These are phyloP conservation scores for Psophia crepitans DNA, from an alignment of 2,113 vertebrate species.

Conservation along the genomic window DNA sequence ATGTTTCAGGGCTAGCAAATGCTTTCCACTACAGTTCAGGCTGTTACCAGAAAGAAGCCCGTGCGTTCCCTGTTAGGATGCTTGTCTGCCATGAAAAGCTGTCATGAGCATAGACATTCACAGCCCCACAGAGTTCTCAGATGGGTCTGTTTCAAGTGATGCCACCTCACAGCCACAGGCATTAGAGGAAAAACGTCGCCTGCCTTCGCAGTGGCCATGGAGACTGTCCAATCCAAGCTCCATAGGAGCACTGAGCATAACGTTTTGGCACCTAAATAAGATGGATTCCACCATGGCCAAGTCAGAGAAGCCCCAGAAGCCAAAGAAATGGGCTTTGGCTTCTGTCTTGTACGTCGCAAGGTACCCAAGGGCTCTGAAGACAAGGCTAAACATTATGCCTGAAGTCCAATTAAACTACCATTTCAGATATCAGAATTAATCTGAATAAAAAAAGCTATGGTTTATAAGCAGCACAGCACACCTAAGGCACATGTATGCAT, in stretches of 20 bases:
- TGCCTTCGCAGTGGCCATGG: constrained; percentile 47
- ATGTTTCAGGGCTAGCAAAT: constrained; percentile 50
- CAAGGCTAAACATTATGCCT: constrained; percentile 68
- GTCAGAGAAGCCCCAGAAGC: constrained; percentile 19
- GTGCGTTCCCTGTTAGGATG: neutral
- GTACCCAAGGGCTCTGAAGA: constrained; percentile 60
- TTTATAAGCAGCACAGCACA: constrained; percentile 73
- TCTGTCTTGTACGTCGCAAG: neutral
- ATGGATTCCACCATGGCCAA: constrained; percentile 41
- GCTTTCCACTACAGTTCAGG: constrained; percentile 42
- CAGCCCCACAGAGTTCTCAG: constrained; percentile 48
- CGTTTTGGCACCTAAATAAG: constrained; percentile 45
- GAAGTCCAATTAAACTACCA: constrained; percentile 59
- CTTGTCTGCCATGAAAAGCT: constrained; percentile 6
- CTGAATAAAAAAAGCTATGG: constrained; percentile 70
- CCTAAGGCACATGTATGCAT: constrained; percentile 79
- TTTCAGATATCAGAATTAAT: constrained; percentile 62
- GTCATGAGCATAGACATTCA: neutral
- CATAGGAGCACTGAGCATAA: constrained; percentile 67
- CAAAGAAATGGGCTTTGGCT: neutral
- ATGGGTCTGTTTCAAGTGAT: constrained; percentile 28
- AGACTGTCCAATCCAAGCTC: constrained; percentile 50
- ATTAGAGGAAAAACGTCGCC: neutral
- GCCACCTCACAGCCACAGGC: constrained; percentile 7
- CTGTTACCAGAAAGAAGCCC: neutral